Evolutionary conservation across 53 echinoderm and acorn worm genomes (phyloP), one percentile per base, ranked within the genome.

Genomic region (Paracentrotus lividus): DNA sequence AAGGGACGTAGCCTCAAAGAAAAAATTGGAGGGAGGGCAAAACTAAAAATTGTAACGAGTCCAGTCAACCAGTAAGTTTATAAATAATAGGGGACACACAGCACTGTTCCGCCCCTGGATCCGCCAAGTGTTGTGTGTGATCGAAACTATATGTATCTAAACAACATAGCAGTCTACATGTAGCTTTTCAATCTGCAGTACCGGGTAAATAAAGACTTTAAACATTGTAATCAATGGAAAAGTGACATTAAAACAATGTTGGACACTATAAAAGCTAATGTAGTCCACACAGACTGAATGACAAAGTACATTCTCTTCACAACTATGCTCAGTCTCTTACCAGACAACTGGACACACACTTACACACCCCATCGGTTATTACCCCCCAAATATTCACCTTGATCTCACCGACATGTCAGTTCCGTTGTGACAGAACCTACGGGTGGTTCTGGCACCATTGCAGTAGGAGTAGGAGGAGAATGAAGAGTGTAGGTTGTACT

Each of bases 331-430:
- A 10, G 20, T 57, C 18, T 40, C 72, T 40, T 72, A 72, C 72
- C 72, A 38, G 20, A 72, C 3, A 36, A 72, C 16, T 20, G 5
- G 36, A 36, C 36, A 72, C 6, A 38, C 38, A 38, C 5, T 16
- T 18, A 38, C 5, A 40, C 21, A 57, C 36, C 87, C 86, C 87
- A 36, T 57, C 44, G 21, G 2, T 38, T 15, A 49, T 89, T 89
- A 23, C 16, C 31, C 75, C 81, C 31, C 23, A 29, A 6, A 92
- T 92, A 92, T 92, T 92, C 92, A 92, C 92, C 92, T 92, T 92
- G 77, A 36, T 51, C 27, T 40, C 92, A 92, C 92, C 92, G 60
- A 78, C 77, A 77, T 42, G 56, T n/a, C n/a, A n/a, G n/a, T 33
- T 36, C 56, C 53, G 40, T n/a, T n/a, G n/a, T 78, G 78, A 15